Conservation (phyloP, 2,888 invertebrate genomes). For the Auanema freiburgensis region DNA sequence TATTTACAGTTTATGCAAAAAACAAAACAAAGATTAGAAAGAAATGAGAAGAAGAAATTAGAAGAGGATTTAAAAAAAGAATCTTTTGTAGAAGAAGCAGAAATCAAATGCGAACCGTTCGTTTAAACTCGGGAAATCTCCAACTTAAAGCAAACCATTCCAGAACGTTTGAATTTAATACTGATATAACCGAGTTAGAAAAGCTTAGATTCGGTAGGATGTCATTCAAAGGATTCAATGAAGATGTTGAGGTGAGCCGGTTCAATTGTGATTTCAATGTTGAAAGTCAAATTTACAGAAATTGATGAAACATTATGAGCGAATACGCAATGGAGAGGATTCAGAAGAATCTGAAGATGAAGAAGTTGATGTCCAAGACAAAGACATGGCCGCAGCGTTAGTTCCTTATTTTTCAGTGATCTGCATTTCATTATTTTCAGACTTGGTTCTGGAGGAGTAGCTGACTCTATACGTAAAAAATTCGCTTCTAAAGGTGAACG, state of each 20-base stretch:
- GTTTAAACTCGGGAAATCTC: not conserved
- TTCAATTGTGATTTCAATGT: constrained; percentile 4
- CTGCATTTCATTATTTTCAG: not conserved
- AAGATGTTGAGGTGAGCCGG: constrained; percentile 78
- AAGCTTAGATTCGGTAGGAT: constrained; percentile 81
- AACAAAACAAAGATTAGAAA: constrained; percentile 36
- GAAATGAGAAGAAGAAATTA: constrained; percentile 28
- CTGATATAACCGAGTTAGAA: constrained; percentile 72
- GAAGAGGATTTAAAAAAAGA: constrained; percentile 24
- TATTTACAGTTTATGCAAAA: constrained; percentile 46
- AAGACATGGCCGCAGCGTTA: constrained; percentile 44
- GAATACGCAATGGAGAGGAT: constrained; percentile 34
- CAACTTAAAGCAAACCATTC: constrained; percentile 4
- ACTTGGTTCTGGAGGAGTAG: too few species aligned
- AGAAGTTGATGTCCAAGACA: constrained; percentile 41
- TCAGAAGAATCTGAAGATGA: constrained; percentile 37
- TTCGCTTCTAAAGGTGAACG: too few species aligned
- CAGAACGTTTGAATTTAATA: constrained; percentile 22
- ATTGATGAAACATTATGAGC: constrained; percentile 43
- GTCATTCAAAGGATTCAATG: constrained; percentile 90
- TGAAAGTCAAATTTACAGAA: constrained; percentile 21
- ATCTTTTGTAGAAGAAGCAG: constrained; percentile 6
- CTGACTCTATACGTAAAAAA: too few species aligned
- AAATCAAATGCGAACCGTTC: constrained; percentile 7
- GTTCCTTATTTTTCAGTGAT: not conserved